Base-by-base conservation (phyloP, 2,888 invertebrate species). In the Odontocerum albicorne region DNA sequence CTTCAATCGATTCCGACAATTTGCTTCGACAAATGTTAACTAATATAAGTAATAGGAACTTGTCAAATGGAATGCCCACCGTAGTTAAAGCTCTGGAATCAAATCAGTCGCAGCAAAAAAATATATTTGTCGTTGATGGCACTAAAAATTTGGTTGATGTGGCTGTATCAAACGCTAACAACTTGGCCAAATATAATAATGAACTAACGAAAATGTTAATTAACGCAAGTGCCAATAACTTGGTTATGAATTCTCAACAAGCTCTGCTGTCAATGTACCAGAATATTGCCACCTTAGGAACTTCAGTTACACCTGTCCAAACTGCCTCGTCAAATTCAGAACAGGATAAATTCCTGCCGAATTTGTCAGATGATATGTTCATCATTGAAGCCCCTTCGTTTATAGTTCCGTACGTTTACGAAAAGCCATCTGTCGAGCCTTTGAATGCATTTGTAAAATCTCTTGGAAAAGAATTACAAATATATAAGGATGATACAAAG, bases 311-410 rank as follows among this genome's bases (percentile, higher is more conserved):
- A 3, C 73, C 75, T 10, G 65, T 75, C 2, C 66, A 67, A 63
- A 47, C 57, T 62, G 55, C 64, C 63, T 61, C 70, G 60, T 55
- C 71, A 19, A 64, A 71, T 39, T 62, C 72, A 36, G 67, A 70
- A 19, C 63, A 70, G 57, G 65, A 65, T 21, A 62, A 64, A n/a
- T 84, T 91, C 60, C 70, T 94, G 64, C 92, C 92, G 1, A 89
- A 90, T 6, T 71, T 93, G 17, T 92, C 92, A 16, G 93, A 94
- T 69, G 92, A 93, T 65, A 93, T 93, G 88, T 93, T 88, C 70
- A 92, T 93, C 10, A 88, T 94, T 6, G 93, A 94, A 72, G 93
- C 93, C 20, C 93, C 94, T 4, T 92, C 92, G 16, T 93, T 94
- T 68, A 92, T 94, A 67, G 93, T 94, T 63, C 94, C 94, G 42